Evolutionary conservation across 2,888 invertebrate species (phyloP).

Genomic region (Magallana nippona): DNA sequence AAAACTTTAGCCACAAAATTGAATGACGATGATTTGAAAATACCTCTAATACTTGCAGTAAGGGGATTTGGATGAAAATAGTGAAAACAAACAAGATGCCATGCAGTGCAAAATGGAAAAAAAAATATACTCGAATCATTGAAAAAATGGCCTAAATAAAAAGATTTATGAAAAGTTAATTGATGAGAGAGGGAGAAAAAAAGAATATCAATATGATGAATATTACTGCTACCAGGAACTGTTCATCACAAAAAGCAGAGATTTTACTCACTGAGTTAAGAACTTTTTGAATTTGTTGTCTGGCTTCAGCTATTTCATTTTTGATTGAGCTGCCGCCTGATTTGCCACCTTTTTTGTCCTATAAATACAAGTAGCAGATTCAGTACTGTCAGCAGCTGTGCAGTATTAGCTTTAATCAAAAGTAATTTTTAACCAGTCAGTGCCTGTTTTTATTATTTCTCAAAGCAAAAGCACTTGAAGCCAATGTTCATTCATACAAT

Average conservation of each 20-base stretch:
- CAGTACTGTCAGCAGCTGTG: background rate
- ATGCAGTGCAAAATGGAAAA: background rate
- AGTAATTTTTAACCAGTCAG: no score
- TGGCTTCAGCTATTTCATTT: conserved; percentile 72
- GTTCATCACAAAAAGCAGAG: conserved; percentile 16
- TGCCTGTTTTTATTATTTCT: no score
- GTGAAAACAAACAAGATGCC: background rate
- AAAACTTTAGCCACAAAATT: no score
- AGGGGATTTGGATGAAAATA: background rate
- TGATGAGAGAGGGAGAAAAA: background rate
- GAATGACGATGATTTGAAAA: no score
- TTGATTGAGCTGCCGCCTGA: conserved; percentile 60
- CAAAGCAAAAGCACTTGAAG: no score
- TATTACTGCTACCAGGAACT: background rate
- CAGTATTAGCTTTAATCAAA: no score
- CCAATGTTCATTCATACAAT: no score
- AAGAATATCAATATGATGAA: background rate
- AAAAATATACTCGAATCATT: background rate
- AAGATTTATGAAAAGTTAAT: no score
- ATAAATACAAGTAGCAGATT: conserved; percentile 7
- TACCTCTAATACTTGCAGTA: background rate
- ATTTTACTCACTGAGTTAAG: conserved; percentile 71
- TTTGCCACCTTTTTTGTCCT: conserved; percentile 25
- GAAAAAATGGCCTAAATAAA: background rate
- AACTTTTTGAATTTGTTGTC: conserved; percentile 74